Conservation (phyloP, 2,113 vertebrate species). For the Thalassarche chlororhynchos region DNA sequence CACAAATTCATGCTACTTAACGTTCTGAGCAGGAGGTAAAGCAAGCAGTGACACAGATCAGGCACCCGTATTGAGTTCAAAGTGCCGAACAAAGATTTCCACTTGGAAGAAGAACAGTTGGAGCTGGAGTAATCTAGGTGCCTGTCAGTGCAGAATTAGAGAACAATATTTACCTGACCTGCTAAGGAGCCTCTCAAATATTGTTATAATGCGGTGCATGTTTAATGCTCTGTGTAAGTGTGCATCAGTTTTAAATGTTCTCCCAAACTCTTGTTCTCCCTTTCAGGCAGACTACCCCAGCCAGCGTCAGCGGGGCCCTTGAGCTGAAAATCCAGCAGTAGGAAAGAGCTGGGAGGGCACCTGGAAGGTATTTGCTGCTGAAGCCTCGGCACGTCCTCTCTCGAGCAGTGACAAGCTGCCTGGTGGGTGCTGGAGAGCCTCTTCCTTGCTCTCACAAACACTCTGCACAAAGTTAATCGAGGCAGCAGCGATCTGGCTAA, state of each 20-base stretch:
- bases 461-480: not conserved
- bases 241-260: not conserved
- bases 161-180: not conserved
- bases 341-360: not conserved
- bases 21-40: not conserved
- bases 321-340: not conserved
- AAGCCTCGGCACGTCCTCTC: not conserved
- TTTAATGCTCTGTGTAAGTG: not conserved
- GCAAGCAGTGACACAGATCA: not conserved
- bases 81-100: not conserved
- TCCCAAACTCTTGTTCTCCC: not conserved
- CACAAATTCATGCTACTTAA: not conserved
- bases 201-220: not conserved
- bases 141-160: not conserved
- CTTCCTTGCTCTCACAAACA: not conserved
- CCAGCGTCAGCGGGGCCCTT: not conserved
- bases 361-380: not conserved
- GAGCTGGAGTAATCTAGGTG: not conserved
- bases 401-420: not conserved
- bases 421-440: not conserved
- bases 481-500: not conserved
- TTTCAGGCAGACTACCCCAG: not conserved
- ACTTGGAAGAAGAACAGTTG: not conserved
- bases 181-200: not conserved
- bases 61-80: not conserved